phyloP scores from a whole-genome alignment of 2,113 vertebrate species.

The Toxotes jaculatrix region DNA sequence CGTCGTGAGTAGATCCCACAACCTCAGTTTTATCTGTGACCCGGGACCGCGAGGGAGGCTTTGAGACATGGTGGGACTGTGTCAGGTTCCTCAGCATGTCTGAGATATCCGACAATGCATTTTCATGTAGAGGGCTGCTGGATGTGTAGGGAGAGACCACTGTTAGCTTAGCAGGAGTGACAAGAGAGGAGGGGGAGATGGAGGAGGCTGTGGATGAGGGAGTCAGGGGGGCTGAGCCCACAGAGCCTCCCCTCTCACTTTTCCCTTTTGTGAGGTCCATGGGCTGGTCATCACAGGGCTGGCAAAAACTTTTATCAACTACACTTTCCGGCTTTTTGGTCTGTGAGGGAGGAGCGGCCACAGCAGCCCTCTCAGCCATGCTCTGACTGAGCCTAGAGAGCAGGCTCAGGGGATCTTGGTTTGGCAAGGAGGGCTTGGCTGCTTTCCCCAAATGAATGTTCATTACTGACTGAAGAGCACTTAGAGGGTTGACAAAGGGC shows the following conservation, averaged over 20 bases:
- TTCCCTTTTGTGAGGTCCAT: slow-evolving; percentile 99
- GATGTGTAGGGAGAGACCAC: slow-evolving; percentile 94
- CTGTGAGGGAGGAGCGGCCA: slow-evolving; percentile 91
- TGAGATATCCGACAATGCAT: slow-evolving; percentile 98
- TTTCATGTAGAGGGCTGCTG: slow-evolving; percentile 95
- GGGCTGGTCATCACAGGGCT: slow-evolving; percentile 95
- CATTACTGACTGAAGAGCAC: slow-evolving; percentile 99
- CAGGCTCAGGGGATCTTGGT: slow-evolving; percentile 98
- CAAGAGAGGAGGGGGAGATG: slow-evolving; percentile 90
- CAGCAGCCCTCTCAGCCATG: slow-evolving; percentile 95
- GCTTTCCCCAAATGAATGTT: slow-evolving; percentile 99
- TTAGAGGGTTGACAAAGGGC: slow-evolving; percentile 97
- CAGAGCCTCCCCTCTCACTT: slow-evolving; percentile 90
- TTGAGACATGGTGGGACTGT: slow-evolving; percentile 90
- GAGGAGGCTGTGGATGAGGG: slow-evolving; percentile 91
- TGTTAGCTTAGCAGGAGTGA: slow-evolving; percentile 91
- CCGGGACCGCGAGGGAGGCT: slow-evolving; percentile 91
- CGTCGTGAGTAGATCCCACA: slow-evolving; percentile 90
- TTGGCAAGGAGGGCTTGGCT: slow-evolving; percentile 94
- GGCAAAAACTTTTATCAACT: slow-evolving; percentile 90
- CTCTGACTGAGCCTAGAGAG: slow-evolving; percentile 98
- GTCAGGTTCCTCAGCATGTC: slow-evolving; percentile 99
- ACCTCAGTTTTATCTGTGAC: slow-evolving; percentile 91
- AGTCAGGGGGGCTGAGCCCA: slow-evolving; percentile 91
- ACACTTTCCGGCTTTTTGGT: slow-evolving; percentile 90